A percentile compares a stretch with the other conserved stretches of the same genome.
These are phyloP conservation scores for Hydrozoanthus gracilis DNA, from an alignment of 92 coral and sea anemone species.

Conservation along the genomic window DNA sequence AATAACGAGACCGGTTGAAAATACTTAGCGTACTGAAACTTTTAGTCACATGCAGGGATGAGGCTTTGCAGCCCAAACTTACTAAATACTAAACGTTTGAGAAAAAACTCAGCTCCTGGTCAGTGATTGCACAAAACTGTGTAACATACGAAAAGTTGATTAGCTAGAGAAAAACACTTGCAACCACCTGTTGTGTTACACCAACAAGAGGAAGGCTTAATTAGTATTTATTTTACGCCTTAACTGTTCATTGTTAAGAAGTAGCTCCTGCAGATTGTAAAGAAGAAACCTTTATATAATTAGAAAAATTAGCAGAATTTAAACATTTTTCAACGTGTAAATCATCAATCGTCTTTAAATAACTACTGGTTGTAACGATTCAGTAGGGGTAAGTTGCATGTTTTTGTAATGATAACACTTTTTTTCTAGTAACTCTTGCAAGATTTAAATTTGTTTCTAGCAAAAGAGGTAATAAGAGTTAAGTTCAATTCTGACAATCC, in stretches of 20 bases:
- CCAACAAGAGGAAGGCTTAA: neutral
- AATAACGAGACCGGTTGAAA: neutral
- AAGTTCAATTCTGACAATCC: neutral
- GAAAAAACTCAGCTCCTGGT: neutral
- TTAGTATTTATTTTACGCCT: neutral
- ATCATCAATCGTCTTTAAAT: neutral
- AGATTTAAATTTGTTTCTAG: neutral
- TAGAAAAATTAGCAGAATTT: neutral
- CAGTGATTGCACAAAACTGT: neutral
- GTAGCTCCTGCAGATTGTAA: neutral
- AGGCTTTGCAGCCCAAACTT: neutral
- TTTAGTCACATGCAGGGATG: neutral
- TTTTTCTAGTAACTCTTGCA: neutral
- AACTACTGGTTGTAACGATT: neutral
- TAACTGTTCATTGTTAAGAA: neutral
- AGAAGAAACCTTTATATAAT: neutral
- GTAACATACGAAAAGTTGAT: neutral
- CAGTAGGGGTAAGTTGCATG: neutral
- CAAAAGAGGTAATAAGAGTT: neutral
- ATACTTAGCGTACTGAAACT: neutral
- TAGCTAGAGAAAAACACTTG: neutral
- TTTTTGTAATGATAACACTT: neutral
- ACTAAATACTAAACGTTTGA: neutral
- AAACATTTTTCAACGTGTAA: neutral
- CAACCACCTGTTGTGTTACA: neutral